phyloP scores from a whole-genome alignment of 2,888 invertebrate genomes.

The Arrhopalites spinosus region DNA sequence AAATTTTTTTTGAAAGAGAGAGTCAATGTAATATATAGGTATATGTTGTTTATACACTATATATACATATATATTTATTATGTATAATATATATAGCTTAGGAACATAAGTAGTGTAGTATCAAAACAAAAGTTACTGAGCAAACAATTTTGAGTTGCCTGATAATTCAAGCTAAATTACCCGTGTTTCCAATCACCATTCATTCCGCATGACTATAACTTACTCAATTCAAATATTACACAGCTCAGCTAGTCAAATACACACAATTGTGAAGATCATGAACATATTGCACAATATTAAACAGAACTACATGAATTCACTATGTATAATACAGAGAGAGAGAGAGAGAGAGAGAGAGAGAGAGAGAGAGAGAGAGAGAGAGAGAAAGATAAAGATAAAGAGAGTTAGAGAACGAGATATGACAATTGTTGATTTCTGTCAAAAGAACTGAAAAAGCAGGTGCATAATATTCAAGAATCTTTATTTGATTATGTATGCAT shows the following conservation, averaged over 20 bases:
- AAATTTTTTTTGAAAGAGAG: too few species aligned
- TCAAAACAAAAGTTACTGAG: neutral
- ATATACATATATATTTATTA: too few species aligned
- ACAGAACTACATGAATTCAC: conserved; percentile 4
- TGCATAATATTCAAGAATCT: neutral
- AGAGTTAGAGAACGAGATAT: neutral
- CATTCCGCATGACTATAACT: conserved; percentile 16
- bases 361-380: neutral
- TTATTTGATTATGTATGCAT: neutral
- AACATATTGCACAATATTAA: neutral
- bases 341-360: neutral
- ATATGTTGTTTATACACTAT: neutral
- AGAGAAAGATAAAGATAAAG: neutral
- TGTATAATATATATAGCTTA: too few species aligned
- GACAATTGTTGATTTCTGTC: neutral
- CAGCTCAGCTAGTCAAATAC: neutral
- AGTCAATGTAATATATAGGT: too few species aligned
- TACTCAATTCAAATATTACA: neutral
- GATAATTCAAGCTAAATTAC: conserved; percentile 14
- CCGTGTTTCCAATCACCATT: conserved; percentile 27
- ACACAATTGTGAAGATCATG: conserved; percentile 4
- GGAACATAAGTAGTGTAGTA: neutral
- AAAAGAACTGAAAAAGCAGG: conserved; percentile 1
- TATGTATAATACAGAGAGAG: neutral
- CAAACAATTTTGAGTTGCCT: neutral